Evolutionary conservation across 2,797 vertebrate genomes (phyloP).

Genomic region (Lerista edwardsae): DNA sequence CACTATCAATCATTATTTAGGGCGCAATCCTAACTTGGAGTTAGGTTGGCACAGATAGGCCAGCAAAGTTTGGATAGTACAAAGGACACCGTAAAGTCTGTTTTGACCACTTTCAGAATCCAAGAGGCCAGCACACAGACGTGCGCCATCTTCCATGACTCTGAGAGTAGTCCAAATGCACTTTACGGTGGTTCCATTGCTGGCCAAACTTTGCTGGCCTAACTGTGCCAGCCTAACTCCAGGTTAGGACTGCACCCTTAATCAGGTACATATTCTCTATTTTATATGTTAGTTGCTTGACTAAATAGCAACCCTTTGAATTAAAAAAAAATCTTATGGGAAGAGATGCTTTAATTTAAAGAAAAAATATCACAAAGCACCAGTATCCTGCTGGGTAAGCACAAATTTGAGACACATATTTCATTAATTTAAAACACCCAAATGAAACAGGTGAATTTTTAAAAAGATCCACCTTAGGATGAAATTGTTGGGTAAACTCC

Average conservation of each 20-base stretch:
- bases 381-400: not conserved
- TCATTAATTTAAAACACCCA: not conserved
- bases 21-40: too few relatives aligned
- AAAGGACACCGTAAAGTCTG: too few relatives aligned
- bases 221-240: too few relatives aligned
- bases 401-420: not conserved
- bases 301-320: constrained; percentile 23
- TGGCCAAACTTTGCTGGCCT: too few relatives aligned
- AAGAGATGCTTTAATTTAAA: constrained; percentile 29
- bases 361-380: constrained; percentile 25
- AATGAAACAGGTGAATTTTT: not conserved
- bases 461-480: not conserved
- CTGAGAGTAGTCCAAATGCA: too few relatives aligned
- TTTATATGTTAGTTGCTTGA: constrained; percentile 36
- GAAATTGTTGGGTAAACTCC: not conserved
- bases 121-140: too few relatives aligned
- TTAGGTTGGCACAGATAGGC: too few relatives aligned
- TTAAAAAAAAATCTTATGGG: not conserved
- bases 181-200: too few relatives aligned
- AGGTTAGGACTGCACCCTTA: too few relatives aligned
- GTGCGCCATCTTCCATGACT: too few relatives aligned
- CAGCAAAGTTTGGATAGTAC: too few relatives aligned
- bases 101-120: too few relatives aligned
- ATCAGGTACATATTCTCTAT: not conserved
- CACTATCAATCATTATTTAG: constrained; percentile 27